A percentile compares a stretch with the other conserved stretches of the same genome.
phyloP scores from a whole-genome alignment of 2,797 vertebrate species.

The Heterohyrax brucei region DNA sequence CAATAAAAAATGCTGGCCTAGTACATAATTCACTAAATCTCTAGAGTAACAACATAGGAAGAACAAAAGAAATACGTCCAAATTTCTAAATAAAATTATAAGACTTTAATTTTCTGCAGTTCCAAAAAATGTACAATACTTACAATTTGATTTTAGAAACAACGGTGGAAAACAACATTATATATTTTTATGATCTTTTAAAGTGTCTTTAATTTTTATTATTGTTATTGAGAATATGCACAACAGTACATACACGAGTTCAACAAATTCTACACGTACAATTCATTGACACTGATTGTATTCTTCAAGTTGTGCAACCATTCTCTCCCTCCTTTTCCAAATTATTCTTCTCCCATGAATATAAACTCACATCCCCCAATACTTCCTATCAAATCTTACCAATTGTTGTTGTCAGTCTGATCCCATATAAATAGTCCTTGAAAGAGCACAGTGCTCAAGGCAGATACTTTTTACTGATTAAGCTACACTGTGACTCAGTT shows the following conservation, averaged over 20 bases:
- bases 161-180: slow-evolving; percentile 4
- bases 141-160: neutral
- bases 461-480: neutral
- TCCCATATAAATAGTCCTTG: neutral
- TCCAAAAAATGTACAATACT: slow-evolving; percentile 25
- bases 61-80: neutral
- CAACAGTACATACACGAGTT: neutral
- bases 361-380: neutral
- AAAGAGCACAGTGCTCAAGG: neutral
- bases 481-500: neutral
- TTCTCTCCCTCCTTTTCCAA: neutral
- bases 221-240: neutral
- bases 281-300: neutral
- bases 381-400: neutral
- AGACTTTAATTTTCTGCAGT: slow-evolving; percentile 34
- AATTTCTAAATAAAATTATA: slow-evolving; percentile 67
- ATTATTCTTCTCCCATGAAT: neutral
- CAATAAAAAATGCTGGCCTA: neutral
- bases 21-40: slow-evolving; percentile 6
- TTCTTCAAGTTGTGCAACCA: neutral
- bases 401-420: neutral
- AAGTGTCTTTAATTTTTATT: neutral
- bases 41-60: neutral
- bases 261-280: neutral
- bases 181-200: neutral